phyloP scores from a whole-genome alignment of 2,888 invertebrate species.

The Parochlus steinenii region DNA sequence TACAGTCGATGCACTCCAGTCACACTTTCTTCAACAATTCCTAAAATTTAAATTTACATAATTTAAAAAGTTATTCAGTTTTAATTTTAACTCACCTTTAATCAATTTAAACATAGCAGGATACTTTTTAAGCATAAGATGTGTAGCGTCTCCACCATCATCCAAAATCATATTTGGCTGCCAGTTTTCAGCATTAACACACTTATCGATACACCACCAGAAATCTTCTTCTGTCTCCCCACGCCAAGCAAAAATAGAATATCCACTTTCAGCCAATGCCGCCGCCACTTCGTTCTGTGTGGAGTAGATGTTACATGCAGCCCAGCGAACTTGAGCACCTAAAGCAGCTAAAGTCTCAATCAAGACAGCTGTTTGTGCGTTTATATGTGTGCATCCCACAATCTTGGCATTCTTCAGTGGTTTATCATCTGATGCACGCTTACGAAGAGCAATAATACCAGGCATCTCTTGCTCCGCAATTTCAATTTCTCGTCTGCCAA shows the following conservation, averaged over 20 bases:
- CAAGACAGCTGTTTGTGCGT: constrained; percentile 92
- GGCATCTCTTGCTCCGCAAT: constrained; percentile 99
- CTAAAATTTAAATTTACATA: constrained; percentile 32
- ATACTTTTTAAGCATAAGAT: constrained; percentile 90
- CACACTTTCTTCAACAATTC: constrained; percentile 93
- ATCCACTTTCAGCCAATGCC: constrained; percentile 79
- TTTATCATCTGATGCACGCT: constrained; percentile 83
- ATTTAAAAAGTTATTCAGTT: constrained; percentile 1
- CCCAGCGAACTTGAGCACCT: constrained; percentile 88
- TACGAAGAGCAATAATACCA: constrained; percentile 86
- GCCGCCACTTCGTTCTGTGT: constrained; percentile 98
- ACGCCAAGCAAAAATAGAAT: constrained; percentile 89
- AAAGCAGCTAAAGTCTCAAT: constrained; percentile 78
- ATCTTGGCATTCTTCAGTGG: constrained; percentile 91
- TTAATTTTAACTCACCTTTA: constrained; percentile 40
- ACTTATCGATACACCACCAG: constrained; percentile 98
- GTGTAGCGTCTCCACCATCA: constrained; percentile 94
- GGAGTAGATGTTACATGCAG: constrained; percentile 95
- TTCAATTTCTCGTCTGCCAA: constrained; percentile 91
- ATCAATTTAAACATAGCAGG: constrained; percentile 84
- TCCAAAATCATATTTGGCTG: constrained; percentile 96
- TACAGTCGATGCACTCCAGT: constrained; percentile 96
- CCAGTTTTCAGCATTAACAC: constrained; percentile 83
- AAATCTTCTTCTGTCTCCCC: constrained; percentile 96
- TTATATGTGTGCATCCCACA: constrained; percentile 96